phyloP scores from a whole-genome alignment of 92 coral and sea anemone genomes.

The Porites lobata region DNA sequence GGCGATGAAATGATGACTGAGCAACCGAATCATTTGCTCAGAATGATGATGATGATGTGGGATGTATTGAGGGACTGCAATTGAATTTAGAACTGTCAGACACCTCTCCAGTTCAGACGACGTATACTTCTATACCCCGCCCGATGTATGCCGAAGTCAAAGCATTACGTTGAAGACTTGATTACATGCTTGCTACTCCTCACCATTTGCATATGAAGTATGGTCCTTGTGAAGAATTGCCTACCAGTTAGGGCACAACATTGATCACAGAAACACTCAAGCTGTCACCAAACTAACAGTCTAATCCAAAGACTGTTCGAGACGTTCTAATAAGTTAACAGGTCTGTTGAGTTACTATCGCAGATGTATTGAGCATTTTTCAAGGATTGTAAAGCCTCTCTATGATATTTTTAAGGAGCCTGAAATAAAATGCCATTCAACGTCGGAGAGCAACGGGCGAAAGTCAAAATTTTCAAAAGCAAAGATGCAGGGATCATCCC shows the following conservation, averaged over 20 bases:
- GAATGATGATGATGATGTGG: neutral
- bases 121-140: neutral
- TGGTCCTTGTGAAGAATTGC: conserved; percentile 26
- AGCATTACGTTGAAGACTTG: too few species aligned
- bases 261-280: conserved; percentile 30
- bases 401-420: neutral
- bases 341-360: neutral
- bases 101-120: neutral
- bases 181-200: too few species aligned
- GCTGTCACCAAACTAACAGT: conserved; percentile 33
- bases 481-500: neutral
- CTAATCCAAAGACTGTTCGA: neutral
- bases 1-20: too few species aligned
- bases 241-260: conserved; percentile 30
- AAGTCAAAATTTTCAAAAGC: neutral
- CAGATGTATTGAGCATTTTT: neutral
- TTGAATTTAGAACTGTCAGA: neutral
- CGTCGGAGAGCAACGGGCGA: neutral
- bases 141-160: neutral
- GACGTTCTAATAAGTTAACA: conserved; percentile 5
- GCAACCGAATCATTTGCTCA: neutral
- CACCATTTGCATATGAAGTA: conserved; percentile 15
- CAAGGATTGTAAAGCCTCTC: neutral
- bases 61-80: neutral
- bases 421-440: neutral